phyloP scores from a whole-genome alignment of 2,888 invertebrate genomes.

The Torymus tubicola region DNA sequence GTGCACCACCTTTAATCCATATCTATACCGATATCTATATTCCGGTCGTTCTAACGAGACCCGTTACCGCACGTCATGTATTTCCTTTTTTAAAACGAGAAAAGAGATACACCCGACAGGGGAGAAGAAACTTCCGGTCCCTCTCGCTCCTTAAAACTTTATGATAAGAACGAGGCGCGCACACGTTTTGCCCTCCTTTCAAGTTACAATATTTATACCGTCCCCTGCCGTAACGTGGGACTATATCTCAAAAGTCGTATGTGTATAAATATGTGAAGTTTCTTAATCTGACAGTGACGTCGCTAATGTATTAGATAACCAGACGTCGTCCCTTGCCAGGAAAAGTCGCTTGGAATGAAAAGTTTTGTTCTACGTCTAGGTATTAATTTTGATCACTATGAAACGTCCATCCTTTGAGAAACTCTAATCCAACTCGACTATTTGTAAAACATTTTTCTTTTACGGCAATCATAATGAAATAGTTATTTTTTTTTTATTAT shows the following conservation, averaged over 20 bases:
- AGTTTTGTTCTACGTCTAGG: not conserved
- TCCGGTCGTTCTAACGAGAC: no score
- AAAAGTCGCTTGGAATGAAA: not conserved
- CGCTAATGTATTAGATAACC: not conserved
- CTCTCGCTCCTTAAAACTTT: constrained; percentile 25
- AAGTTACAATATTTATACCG: constrained; percentile 23
- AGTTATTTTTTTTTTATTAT: no score
- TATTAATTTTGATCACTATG: not conserved
- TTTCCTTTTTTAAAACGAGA: not conserved
- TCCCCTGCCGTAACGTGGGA: not conserved
- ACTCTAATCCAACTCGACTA: no score
- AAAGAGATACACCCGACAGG: not conserved
- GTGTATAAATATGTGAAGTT: not conserved
- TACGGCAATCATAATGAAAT: no score
- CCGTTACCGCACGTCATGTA: not conserved
- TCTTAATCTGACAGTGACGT: not conserved
- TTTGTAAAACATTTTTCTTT: no score
- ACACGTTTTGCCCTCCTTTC: no score
- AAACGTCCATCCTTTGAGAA: not conserved
- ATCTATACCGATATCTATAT: no score
- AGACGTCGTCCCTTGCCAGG: no score
- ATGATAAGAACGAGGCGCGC: not conserved
- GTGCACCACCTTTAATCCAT: no score
- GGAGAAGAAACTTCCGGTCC: not conserved
- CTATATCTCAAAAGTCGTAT: constrained; percentile 18